These are phyloP conservation scores for Leptodactylus fuscus DNA, from an alignment of 2,113 vertebrate genomes.

Conservation along the genomic window DNA sequence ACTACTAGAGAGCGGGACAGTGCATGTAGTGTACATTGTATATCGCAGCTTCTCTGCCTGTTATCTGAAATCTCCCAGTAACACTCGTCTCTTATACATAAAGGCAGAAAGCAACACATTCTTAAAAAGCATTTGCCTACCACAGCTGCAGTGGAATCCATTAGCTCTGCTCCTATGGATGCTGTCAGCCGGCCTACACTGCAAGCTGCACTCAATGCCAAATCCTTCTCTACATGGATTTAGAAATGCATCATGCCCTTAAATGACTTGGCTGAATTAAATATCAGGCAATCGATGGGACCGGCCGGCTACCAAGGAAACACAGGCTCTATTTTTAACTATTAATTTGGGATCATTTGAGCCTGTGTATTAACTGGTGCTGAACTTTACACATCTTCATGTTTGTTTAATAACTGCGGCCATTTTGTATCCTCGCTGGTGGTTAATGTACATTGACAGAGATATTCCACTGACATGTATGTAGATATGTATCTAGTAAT, in stretches of 20 bases:
- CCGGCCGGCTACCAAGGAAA: constrained; percentile 2
- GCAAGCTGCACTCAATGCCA: constrained; percentile 47
- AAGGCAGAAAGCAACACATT: constrained; percentile 34
- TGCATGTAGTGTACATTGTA: constrained; percentile 31
- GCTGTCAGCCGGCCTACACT: constrained; percentile 38
- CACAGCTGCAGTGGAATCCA: constrained; percentile 58
- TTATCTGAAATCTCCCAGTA: constrained; percentile 35
- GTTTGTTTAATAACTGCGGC: background rate
- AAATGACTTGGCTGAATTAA: constrained; percentile 54
- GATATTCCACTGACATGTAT: background rate
- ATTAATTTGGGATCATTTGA: constrained; percentile 6
- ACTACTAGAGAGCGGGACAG: background rate
- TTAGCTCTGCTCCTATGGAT: constrained; percentile 59
- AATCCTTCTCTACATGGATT: constrained; percentile 53
- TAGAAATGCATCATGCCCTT: constrained; percentile 54
- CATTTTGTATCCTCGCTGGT: background rate
- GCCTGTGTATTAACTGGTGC: background rate
- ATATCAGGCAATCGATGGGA: constrained; percentile 39
- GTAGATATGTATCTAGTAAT: background rate
- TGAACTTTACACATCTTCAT: background rate
- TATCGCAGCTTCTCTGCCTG: constrained; percentile 12
- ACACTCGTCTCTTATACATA: constrained; percentile 48
- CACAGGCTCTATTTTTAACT: constrained; percentile 10
- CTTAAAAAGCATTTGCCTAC: constrained; percentile 53
- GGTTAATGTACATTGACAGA: background rate